phyloP scores from a whole-genome alignment of 2,797 vertebrate species.

The Sciurus vulgaris region DNA sequence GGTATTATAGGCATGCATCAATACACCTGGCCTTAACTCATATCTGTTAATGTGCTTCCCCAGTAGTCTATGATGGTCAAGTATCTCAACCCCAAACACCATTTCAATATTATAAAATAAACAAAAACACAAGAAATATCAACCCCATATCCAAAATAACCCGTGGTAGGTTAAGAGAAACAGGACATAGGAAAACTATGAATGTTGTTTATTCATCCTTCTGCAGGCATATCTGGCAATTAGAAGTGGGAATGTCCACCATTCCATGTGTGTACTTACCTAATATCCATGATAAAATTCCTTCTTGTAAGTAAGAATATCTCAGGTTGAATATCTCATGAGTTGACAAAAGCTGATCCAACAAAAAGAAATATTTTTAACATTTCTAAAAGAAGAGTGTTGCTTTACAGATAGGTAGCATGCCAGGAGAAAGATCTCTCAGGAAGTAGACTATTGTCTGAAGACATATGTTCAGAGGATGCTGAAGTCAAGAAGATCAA shows the following conservation, averaged over 20 bases:
- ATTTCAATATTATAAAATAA: slow-evolving; percentile 50
- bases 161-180: background rate
- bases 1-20: too few relatives aligned
- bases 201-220: background rate
- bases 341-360: background rate
- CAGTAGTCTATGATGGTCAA: background rate
- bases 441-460: background rate
- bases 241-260: background rate
- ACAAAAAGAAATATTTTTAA: slow-evolving; percentile 11
- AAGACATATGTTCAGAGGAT: background rate
- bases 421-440: background rate
- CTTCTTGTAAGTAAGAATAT: background rate
- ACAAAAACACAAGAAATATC: background rate
- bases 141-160: background rate
- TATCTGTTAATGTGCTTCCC: background rate
- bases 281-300: background rate
- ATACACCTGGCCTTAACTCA: too few relatives aligned
- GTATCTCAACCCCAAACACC: background rate
- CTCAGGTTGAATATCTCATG: background rate
- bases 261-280: background rate
- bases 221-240: background rate
- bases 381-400: background rate
- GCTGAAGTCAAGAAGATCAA: background rate
- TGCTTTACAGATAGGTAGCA: background rate
- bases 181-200: slow-evolving; percentile 2